Evolutionary conservation across 2,113 vertebrate genomes (phyloP).

Genomic region (Oreotrochilus melanogaster): DNA sequence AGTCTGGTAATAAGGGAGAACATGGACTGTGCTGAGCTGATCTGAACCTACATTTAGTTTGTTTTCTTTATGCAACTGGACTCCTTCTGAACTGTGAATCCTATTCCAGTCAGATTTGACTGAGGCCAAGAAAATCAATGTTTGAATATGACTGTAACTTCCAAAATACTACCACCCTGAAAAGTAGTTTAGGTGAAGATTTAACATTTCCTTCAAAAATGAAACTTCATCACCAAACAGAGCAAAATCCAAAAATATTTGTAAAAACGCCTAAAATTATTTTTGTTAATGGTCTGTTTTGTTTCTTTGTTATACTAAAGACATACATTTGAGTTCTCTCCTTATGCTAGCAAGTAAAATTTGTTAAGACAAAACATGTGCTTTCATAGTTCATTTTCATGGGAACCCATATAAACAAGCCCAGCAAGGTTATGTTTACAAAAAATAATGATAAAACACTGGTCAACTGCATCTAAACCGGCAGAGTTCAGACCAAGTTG

Average conservation of each 20-base stretch:
- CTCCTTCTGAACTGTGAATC: not conserved
- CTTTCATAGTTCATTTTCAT: not conserved
- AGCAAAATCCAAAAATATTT: not conserved
- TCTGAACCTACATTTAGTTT: not conserved
- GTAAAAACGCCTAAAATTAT: not conserved
- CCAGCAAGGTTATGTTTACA: not conserved
- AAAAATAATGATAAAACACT: not conserved
- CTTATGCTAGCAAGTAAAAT: not conserved
- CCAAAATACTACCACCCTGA: not conserved
- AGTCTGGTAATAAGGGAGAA: not conserved
- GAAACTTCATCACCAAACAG: not conserved
- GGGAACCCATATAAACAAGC: not conserved
- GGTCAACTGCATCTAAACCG: not conserved
- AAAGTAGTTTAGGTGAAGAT: not conserved
- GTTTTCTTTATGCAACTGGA: not conserved
- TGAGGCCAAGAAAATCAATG: not conserved
- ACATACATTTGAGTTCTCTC: not conserved
- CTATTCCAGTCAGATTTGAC: not conserved
- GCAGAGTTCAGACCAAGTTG: not conserved
- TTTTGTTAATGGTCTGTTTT: not conserved
- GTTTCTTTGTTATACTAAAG: not conserved
- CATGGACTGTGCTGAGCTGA: fast-evolving
- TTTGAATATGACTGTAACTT: not conserved
- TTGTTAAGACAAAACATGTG: not conserved
- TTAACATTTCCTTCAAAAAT: not conserved